Evolutionary conservation across 2,113 vertebrate species (phyloP), one percentile per base, ranked within the genome.

Genomic region (Gallinago media): DNA sequence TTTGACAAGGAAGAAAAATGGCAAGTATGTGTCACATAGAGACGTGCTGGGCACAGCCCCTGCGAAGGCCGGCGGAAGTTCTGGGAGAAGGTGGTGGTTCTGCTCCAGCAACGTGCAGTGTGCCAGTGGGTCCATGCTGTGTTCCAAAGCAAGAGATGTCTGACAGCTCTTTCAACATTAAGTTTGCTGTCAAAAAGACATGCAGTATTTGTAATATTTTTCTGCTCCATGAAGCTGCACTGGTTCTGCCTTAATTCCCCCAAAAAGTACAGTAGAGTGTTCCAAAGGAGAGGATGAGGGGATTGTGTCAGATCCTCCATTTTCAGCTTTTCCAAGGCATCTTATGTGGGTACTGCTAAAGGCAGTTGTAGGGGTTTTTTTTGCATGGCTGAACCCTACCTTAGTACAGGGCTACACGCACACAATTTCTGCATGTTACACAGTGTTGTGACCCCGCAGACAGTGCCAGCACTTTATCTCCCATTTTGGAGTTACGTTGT

Each of bases 271-370:
- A 50, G 63, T 13, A 17, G 32, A 76, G 21, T 58, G 9, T 11
- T 38, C 25, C 44, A n/a, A 79, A 82, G 38, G 26, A 82, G 44
- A 46, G 8, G 4, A 4, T 49, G 29, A 25, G 9, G 7, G 4
- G 3, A 47, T 50, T 8, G 3, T 54, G 42, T n/a, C 21, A 81
- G 44, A 23, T 34, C 38, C 23, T 65, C 25, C 4, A 2, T 85
- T 96, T 88, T 88, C 17, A 58, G 18, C 66, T 89, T 93, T 83
- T 92, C 36, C 40, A 42, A 54, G 62, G 49, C 23, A 5, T 59
- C 1, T 34, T 7, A 0, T 10, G 6, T 40, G 22, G 14, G 34
- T 75, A 29, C 21, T 76, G 15, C 56, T 89, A 65, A 38, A 70
- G 26, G 21, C n/a, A 52, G 8, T 63, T 49, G 20, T 36, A 16